Evolutionary conservation across 2,797 vertebrate species (phyloP), one percentile per base, ranked within the genome.

Genomic region (Distichodus sexfasciatus): DNA sequence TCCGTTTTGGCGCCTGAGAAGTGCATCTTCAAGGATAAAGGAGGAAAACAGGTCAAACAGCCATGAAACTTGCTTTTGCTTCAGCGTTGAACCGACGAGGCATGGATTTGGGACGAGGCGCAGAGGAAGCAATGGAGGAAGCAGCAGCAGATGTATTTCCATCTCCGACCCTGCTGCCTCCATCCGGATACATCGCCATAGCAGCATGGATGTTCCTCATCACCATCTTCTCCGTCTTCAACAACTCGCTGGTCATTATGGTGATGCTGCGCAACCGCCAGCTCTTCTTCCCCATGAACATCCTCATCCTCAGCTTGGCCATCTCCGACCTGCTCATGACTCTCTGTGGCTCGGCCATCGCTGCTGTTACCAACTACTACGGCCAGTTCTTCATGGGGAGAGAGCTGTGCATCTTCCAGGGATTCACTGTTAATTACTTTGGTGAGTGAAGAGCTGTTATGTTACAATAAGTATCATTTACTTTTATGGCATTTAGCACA

Each of bases 371-470:
- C 60, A 91, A 89, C 76, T 91, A 83, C 58, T 77, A 82, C 6
- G 87, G 88, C 31, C 87, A 82, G 7, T 91, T 85, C 77, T 91
- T 90, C 17, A 72, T 91, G 1, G 89, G 90, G 0, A 71, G 81
- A 2, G 7, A 73, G 0, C 83, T 88, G 54, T 91, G 89, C 4
- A 59, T 86, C 54, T 90, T 92, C 72, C 87, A 89, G 66, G 89
- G 86, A 41, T 91, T 90, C 77, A 78, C 86, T 2, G 86, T 89
- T 65, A 92, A 89, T 76, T 93, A 87, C 75, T 92, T 92, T 77
- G 67, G 67, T 70, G 58, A 53, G 67, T 70, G 11, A 31, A 4
- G 7, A 4, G 3, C 11, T 28, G 24, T n/a, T n/a, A 28, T 6
- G 14, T n/a, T n/a, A 1, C 12, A 1, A 24, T 48, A 23, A 48